A percentile compares a stretch with the other conserved stretches of the same genome.
Conservation (phyloP, 2,888 invertebrate species). For the Drosophila greeni region DNA sequence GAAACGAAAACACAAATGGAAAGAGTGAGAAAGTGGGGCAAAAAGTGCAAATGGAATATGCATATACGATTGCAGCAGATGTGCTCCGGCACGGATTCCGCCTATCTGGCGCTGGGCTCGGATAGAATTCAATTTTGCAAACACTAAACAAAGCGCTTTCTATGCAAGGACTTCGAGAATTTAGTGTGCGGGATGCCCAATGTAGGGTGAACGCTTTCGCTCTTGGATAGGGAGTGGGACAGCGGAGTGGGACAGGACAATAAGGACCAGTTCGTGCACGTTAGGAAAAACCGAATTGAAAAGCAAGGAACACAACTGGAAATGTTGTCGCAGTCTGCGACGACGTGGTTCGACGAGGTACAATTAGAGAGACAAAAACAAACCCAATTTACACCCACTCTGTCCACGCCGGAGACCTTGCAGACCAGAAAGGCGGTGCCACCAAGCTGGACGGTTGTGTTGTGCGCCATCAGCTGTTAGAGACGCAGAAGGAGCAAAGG, state of each 20-base stretch:
- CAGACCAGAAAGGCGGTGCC: constrained; percentile 79
- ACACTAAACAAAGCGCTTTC: constrained; percentile 35
- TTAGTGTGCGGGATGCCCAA: neutral
- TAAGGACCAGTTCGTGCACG: constrained; percentile 10
- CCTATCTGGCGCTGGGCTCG: constrained; percentile 3
- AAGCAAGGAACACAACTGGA: constrained; percentile 5
- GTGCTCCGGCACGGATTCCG: constrained; percentile 15
- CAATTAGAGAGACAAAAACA: constrained; percentile 73
- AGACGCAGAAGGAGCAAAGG: constrained; percentile 20
- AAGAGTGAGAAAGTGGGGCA: constrained; percentile 8
- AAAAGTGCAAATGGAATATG: constrained; percentile 23
- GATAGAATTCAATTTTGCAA: constrained; percentile 35
- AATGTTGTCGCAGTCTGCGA: constrained; percentile 16
- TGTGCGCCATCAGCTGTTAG: constrained; percentile 79
- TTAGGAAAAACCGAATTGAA: constrained; percentile 8
- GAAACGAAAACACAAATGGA: constrained; percentile 23
- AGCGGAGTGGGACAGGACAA: neutral
- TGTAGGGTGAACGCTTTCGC: constrained; percentile 3
- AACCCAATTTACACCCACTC: constrained; percentile 80
- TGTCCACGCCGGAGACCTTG: constrained; percentile 79
- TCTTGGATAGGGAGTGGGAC: neutral
- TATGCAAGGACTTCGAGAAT: constrained; percentile 37
- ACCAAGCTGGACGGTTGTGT: constrained; percentile 79
- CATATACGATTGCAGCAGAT: constrained; percentile 36
- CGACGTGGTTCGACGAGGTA: constrained; percentile 34